Base-by-base conservation (phyloP, 2,888 invertebrate species). In the Drosophila phalerata region DNA sequence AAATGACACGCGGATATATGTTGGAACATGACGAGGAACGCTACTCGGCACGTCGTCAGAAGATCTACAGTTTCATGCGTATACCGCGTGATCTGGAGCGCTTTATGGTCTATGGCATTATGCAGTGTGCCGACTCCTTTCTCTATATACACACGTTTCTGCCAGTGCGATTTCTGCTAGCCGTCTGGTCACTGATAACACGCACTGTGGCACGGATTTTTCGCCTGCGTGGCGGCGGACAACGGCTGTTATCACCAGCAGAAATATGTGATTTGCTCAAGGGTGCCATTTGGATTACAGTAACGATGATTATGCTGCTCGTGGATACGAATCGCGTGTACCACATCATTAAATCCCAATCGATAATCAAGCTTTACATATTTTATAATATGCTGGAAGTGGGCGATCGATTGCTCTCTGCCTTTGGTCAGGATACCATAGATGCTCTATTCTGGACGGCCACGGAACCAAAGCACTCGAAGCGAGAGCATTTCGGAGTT, bases 371-470 rank as follows among this genome's bases (percentile, higher is more conserved):
- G 91, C 93, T 99, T 79, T 99, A 99, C 91, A 98, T 99, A 91
- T 99, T 99, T 93, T 99, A 98, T 93, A 99, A 99, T 92, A 99
- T 99, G 98, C 93, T 99, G 68, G 99, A 99, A 94, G 98, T 98
- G 55, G 98, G 98, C 13, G 99, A 99, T 93, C 94, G 98, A 74
- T 93, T 99, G 77, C 96, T 99, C 91, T 98, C 98, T 64, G 98
- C 98, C 34, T 98, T 98, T 93, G 99, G 99, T 0, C 98, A 99
- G 93, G 99, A 99, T 91, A 98, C 98, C 9, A 96, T 99, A 73
- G 99, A 99, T 94, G 98, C 99, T 3, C 93, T 99, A 47, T 97
- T 99, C 91, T 99, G 99, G 98, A 99, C 99, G 5, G 99, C 99
- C 0, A 98, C 99, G 6, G 99, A 99, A 92, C 97, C 98, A 1